Evolutionary conservation across 2,113 vertebrate genomes (phyloP), one percentile per base, ranked within the genome.

Genomic region (Stigmatopora argus): DNA sequence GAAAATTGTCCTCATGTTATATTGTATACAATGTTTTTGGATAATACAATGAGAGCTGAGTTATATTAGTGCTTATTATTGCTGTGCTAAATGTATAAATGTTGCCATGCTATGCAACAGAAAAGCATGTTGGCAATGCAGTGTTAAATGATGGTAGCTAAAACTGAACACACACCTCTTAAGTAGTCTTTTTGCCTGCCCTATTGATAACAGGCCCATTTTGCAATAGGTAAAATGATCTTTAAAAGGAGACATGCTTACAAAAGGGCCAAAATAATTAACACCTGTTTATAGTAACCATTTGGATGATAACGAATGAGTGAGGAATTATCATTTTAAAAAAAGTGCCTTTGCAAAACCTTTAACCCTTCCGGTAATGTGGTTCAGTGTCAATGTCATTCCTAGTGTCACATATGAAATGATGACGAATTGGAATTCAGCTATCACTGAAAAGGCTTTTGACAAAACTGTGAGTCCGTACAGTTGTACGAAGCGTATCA

Each of bases 281-380:
- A 79, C 72, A 70, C 65, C 67, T 71, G 55, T 75, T 79, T 53
- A 61, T 61, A 62, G 21, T 69, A 67, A 62, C 31, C 62, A 74
- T 31, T 31, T 31, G 26, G 26, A 31, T 31, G 26, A 14, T 51
- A n/a, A 55, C 73, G 10, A 66, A 57, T 78, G 15, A 58, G 70
- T 72, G 67, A 12, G 21, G 10, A 31, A 62, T 47, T 41, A 9
- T 41, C 9, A 41, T 41, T 41, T 2, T 41, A 8, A 23, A 12
- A 44, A 77, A 86, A 82, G 87, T 87, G 87, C 83, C 84, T 85
- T 86, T 77, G 14, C 41, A 48, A 53, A 68, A 71, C 46, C 44
- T 41, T 66, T 55, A 57, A 47, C 66, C 41, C 17, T 52, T 12
- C 1, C 65, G 62, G n/a, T 60, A 46, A 60, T 41, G 11, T 41